Evolutionary conservation across 2,888 invertebrate species (phyloP).

Genomic region (Poecilus cupreus): DNA sequence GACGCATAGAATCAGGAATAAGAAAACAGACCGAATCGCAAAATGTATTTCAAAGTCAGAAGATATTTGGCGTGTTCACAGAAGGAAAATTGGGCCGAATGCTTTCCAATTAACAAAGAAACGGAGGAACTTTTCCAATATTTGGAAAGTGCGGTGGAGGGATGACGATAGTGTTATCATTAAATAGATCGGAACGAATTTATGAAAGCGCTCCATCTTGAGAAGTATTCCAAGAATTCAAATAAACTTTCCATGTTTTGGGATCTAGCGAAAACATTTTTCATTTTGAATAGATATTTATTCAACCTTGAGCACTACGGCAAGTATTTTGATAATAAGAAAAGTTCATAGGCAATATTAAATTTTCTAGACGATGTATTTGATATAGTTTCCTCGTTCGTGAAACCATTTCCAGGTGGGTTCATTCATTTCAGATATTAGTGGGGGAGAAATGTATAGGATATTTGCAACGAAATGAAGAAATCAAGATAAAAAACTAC

Average conservation of each 20-base stretch:
- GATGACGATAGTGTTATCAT: slow-evolving; percentile 40
- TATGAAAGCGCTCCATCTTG: slow-evolving; percentile 8
- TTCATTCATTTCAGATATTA: no score
- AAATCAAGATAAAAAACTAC: no score
- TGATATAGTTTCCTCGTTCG: no score
- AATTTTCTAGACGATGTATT: background rate
- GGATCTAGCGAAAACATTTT: background rate
- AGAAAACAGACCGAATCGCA: background rate
- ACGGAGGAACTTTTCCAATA: slow-evolving; percentile 53
- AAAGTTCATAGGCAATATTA: background rate
- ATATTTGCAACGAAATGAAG: no score
- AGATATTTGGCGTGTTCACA: background rate
- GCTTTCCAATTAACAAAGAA: slow-evolving; percentile 51
- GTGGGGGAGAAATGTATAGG: no score
- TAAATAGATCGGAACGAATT: slow-evolving; percentile 43
- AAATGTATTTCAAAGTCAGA: slow-evolving; percentile 24
- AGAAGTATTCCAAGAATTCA: slow-evolving; percentile 8
- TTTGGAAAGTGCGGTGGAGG: slow-evolving; percentile 28
- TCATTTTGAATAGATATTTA: slow-evolving; percentile 27
- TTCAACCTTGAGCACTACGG: background rate
- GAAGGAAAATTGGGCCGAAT: background rate
- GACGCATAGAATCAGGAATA: background rate
- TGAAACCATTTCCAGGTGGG: no score
- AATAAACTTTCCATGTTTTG: slow-evolving; percentile 35
- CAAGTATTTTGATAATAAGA: background rate